A percentile compares a stretch with the other conserved stretches of the same genome.
phyloP scores from a whole-genome alignment of 92 coral and sea anemone genomes.

The Zoanthus gigantus region DNA sequence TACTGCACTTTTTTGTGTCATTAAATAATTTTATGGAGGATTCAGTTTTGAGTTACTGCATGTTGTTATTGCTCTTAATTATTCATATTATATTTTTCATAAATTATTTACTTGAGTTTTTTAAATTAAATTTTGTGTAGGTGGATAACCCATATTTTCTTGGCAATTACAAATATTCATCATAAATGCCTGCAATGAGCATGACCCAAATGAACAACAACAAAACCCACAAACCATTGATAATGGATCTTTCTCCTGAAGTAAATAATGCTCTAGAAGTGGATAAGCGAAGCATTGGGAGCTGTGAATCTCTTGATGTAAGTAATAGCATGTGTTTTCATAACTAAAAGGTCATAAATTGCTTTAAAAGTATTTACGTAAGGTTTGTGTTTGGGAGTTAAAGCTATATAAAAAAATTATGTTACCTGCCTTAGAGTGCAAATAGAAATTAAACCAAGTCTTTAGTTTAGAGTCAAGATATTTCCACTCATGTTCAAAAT shows the following conservation, averaged over 20 bases:
- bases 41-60: no score
- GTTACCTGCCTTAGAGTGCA: no score
- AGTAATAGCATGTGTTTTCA: neutral
- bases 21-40: no score
- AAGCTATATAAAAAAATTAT: no score
- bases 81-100: neutral
- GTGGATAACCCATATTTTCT: neutral
- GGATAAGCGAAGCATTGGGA: constrained; percentile 27
- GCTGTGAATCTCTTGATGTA: constrained; percentile 49
- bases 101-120: neutral
- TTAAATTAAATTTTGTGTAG: neutral
- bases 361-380: no score
- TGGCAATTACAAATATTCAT: neutral
- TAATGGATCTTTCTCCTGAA: constrained; percentile 31
- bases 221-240: constrained; percentile 28
- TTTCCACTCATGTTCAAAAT: no score
- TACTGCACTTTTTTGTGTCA: no score
- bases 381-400: no score
- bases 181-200: constrained; percentile 12
- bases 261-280: constrained; percentile 32
- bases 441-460: no score
- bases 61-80: neutral
- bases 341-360: neutral
- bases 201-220: constrained; percentile 36
- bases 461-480: no score